A percentile compares a stretch with the other conserved stretches of the same genome.
phyloP scores from a whole-genome alignment of 2,113 vertebrate species.

The Tychaedon coryphoeus region DNA sequence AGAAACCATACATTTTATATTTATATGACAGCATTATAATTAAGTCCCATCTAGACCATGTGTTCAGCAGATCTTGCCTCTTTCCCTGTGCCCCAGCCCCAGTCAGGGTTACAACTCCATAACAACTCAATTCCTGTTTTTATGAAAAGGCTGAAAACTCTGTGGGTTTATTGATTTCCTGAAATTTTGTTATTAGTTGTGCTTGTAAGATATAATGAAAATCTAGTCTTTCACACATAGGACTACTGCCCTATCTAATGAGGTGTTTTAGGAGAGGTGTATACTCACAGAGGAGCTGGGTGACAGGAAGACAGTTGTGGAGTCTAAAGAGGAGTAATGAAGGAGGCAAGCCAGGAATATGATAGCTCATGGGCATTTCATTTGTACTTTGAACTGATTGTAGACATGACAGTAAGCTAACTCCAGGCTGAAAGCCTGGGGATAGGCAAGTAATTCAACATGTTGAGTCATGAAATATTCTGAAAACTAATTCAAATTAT shows the following conservation, averaged over 20 bases:
- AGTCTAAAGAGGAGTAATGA: not conserved
- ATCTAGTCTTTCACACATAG: not conserved
- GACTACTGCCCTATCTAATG: not conserved
- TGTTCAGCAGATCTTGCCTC: not conserved
- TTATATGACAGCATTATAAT: not conserved
- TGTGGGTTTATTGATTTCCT: not conserved
- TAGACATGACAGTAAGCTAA: not conserved
- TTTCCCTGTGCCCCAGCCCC: not conserved
- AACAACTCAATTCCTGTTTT: not conserved
- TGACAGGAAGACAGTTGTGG: not conserved
- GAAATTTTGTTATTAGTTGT: not conserved
- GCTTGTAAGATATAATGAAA: not conserved
- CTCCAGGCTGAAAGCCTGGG: not conserved
- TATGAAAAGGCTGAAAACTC: not conserved
- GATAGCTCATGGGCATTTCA: not conserved
- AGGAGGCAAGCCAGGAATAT: not conserved
- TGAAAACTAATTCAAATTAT: not conserved
- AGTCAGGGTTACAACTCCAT: not conserved
- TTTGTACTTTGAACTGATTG: not conserved
- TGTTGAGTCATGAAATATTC: not conserved
- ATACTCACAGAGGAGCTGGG: not conserved
- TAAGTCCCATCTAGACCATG: not conserved
- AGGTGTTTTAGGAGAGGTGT: not conserved
- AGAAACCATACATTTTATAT: not conserved
- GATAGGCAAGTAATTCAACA: not conserved